Evolutionary conservation across 2,797 vertebrate species (phyloP).

Genomic region (Kryptolebias ocellatus): DNA sequence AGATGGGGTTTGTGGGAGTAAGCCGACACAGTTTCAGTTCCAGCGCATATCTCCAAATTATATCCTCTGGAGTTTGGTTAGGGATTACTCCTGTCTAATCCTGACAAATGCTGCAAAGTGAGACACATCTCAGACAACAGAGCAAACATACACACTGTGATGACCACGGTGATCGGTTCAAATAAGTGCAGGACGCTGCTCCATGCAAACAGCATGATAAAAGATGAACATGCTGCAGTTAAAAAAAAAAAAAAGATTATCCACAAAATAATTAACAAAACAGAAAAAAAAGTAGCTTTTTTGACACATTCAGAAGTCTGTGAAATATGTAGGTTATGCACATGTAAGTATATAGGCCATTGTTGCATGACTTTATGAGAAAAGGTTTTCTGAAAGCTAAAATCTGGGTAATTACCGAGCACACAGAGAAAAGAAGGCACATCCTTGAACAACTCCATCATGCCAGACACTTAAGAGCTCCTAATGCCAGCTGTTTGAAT

Average conservation of each 20-base stretch:
- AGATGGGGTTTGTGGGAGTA: conserved; percentile 66
- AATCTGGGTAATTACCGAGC: conserved; percentile 69
- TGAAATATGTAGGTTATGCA: conserved; percentile 30
- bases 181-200: conserved; percentile 41
- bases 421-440: conserved; percentile 37
- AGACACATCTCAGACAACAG: conserved; percentile 75
- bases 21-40: conserved; percentile 74
- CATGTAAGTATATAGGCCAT: conserved; percentile 31
- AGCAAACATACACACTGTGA: conserved; percentile 55
- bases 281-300: conserved; percentile 9
- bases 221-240: conserved; percentile 2
- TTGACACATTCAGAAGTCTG: conserved; percentile 24
- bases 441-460: conserved; percentile 65
- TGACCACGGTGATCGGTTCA: conserved; percentile 67
- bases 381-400: conserved; percentile 59
- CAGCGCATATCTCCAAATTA: conserved; percentile 77
- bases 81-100: conserved; percentile 81
- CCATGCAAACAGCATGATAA: conserved; percentile 6
- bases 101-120: conserved; percentile 78
- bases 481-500: conserved; percentile 76
- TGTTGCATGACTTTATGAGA: conserved; percentile 40
- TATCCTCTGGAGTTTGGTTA: conserved; percentile 79
- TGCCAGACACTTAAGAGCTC: conserved; percentile 69
- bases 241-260: conserved; percentile 15
- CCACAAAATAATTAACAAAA: conserved; percentile 7